These are phyloP conservation scores for Lamellibrachia columna DNA, from an alignment of 2,888 invertebrate genomes.

Conservation along the genomic window DNA sequence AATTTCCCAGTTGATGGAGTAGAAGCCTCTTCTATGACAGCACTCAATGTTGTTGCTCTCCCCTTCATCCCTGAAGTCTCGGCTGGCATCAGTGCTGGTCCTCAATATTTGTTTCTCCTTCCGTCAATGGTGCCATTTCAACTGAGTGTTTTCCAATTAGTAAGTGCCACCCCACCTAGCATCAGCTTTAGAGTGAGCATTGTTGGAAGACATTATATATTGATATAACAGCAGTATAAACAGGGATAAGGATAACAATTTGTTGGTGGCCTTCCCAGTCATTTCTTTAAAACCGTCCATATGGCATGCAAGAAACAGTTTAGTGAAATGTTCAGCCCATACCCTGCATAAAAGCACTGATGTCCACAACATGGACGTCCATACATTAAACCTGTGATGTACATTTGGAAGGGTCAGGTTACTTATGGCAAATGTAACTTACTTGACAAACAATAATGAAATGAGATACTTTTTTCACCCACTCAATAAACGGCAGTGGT, in stretches of 20 bases:
- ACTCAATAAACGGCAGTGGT: not conserved
- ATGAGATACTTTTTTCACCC: not conserved
- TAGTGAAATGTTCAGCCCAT: not conserved
- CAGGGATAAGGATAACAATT: not conserved
- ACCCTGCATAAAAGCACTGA: not conserved
- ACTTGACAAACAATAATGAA: not conserved
- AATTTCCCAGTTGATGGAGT: too few relatives aligned
- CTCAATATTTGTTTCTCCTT: too few relatives aligned
- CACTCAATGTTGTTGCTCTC: too few relatives aligned
- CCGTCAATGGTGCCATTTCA: too few relatives aligned
- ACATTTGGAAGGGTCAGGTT: not conserved
- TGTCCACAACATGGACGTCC: not conserved
- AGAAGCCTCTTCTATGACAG: too few relatives aligned
- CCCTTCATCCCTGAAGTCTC: too few relatives aligned
- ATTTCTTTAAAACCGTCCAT: not conserved
- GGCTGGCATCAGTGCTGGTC: too few relatives aligned
- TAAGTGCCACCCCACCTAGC: too few relatives aligned
- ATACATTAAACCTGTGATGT: not conserved
- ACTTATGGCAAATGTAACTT: not conserved
- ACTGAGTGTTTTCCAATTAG: too few relatives aligned
- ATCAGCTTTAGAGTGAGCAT: too few relatives aligned
- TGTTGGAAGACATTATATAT: not conserved
- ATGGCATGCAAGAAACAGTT: not conserved
- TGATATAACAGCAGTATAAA: not conserved
- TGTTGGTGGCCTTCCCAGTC: not conserved